Percentiles rank a stretch among this genome's conserved stretches.
Conservation (phyloP, 2,113 vertebrate genomes). For the Taxidea taxus region DNA sequence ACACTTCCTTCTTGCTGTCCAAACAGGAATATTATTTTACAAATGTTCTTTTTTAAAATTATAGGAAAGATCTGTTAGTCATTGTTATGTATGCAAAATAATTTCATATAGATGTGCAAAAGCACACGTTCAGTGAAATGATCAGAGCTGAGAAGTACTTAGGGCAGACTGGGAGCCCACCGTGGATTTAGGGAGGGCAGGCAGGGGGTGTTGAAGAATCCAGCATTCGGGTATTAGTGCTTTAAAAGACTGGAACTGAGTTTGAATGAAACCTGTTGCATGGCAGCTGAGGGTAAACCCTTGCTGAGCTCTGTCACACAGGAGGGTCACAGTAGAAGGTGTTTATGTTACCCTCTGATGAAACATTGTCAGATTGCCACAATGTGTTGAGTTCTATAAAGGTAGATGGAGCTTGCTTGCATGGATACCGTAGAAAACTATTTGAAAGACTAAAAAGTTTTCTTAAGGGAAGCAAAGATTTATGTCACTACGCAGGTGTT, state of each 20-base stretch:
- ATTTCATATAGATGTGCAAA: not conserved
- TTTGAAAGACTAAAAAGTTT: not conserved
- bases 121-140: not conserved
- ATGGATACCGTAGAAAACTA: not conserved
- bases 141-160: not conserved
- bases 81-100: not conserved
- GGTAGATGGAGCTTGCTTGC: not conserved
- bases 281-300: not conserved
- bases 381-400: not conserved
- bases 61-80: slow-evolving; percentile 65
- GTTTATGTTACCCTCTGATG: not conserved
- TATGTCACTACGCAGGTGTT: not conserved
- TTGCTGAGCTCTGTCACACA: not conserved
- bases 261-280: not conserved
- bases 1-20: slow-evolving; percentile 31
- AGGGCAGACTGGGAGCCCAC: not conserved
- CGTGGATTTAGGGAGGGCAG: no score
- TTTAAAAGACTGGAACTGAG: not conserved
- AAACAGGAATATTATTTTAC: slow-evolving; percentile 47
- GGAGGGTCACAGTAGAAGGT: not conserved
- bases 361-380: not conserved
- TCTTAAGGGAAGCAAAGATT: not conserved
- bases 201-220: not conserved
- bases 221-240: not conserved
- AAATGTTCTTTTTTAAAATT: slow-evolving; percentile 62